These are phyloP conservation scores for Nomada fabriciana DNA, from an alignment of 2,888 invertebrate species.

Conservation along the genomic window DNA sequence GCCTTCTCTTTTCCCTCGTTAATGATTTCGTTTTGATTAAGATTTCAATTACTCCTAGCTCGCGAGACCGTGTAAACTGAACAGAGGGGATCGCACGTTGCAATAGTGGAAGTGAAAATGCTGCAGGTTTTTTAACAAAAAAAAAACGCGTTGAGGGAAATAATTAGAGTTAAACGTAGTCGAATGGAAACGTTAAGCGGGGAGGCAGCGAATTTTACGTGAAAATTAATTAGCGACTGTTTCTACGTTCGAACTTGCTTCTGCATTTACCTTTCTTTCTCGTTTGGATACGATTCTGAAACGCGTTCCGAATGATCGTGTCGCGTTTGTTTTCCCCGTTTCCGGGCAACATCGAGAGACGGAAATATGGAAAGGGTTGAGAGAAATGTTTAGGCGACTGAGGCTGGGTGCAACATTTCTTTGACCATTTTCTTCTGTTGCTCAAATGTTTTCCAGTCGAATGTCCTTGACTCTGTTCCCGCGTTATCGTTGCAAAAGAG, in stretches of 20 bases:
- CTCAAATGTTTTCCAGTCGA: slow-evolving; percentile 4
- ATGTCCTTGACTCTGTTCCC: slow-evolving; percentile 41
- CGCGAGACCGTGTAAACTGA: not conserved
- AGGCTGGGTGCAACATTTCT: not conserved
- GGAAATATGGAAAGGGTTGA: not conserved
- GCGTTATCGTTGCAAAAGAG: slow-evolving; percentile 42
- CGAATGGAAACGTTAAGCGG: not conserved
- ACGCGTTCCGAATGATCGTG: not conserved
- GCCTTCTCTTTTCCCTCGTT: not conserved
- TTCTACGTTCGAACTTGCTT: not conserved
- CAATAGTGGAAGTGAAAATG: not conserved
- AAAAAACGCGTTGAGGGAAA: too few species aligned
- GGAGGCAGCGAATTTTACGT: not conserved
- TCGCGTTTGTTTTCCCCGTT: not conserved
- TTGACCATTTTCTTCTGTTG: not conserved
- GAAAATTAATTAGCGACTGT: slow-evolving; percentile 16
- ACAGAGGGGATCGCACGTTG: not conserved
- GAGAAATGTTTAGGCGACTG: not conserved
- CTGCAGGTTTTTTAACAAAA: too few species aligned
- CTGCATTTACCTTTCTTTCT: not conserved
- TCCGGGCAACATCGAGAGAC: not conserved
- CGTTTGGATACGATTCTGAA: not conserved
- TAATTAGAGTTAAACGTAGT: slow-evolving; percentile 16
- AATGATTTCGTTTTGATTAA: slow-evolving; percentile 6
- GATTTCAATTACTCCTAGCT: not conserved